Conservation (phyloP, 2,888 invertebrate genomes). For the Volucella bombylans region DNA sequence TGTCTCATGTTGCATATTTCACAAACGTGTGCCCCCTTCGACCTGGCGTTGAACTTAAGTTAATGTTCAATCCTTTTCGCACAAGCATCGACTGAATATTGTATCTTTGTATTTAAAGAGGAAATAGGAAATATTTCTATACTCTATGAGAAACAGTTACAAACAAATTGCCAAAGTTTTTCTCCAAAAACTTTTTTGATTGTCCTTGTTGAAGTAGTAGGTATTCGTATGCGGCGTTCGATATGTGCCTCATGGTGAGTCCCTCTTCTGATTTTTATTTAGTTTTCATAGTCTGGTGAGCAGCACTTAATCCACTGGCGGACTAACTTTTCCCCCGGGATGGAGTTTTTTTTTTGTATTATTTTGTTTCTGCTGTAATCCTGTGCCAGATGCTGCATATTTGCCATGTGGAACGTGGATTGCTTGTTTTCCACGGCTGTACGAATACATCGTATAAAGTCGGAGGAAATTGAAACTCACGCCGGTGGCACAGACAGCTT, state of each 20-base stretch:
- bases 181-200: constrained; percentile 26
- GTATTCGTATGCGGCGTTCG: not conserved
- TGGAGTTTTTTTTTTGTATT: not conserved
- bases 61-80: too few relatives aligned
- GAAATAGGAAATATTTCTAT: constrained; percentile 18
- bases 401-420: constrained; percentile 5
- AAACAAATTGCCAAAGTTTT: constrained; percentile 56
- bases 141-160: constrained; percentile 37
- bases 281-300: constrained; percentile 41
- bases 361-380: not conserved
- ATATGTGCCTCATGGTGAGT: not conserved
- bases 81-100: not conserved
- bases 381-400: constrained; percentile 31
- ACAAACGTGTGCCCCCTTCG: not conserved
- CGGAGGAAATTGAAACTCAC: constrained; percentile 7
- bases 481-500: not conserved
- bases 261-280: constrained; percentile 22
- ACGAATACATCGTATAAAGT: not conserved
- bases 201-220: constrained; percentile 14
- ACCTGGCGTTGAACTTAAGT: not conserved
- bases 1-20: not conserved
- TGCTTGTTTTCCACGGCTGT: constrained; percentile 17
- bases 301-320: constrained; percentile 36
- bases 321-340: constrained; percentile 19
- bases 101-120: not conserved